Evolutionary conservation across 2,797 vertebrate genomes (phyloP).

Genomic region (Falco peregrinus): DNA sequence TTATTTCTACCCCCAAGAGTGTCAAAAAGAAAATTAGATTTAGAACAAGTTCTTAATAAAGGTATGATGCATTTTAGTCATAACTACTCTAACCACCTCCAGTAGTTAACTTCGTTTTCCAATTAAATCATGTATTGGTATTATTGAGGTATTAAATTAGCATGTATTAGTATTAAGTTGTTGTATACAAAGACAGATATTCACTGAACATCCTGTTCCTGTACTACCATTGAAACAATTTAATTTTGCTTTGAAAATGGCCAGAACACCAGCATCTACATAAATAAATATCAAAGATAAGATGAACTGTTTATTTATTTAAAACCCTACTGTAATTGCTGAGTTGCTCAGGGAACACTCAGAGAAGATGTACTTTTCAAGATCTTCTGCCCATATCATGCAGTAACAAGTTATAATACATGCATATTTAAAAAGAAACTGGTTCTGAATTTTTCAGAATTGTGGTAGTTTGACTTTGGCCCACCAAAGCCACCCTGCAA

Average conservation of each 20-base stretch:
- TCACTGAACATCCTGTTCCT: not conserved
- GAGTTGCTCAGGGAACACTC: not conserved
- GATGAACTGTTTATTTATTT: not conserved
- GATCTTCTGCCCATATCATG: not conserved
- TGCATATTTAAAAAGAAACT: not conserved
- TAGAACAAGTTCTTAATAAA: not conserved
- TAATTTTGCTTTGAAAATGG: not conserved
- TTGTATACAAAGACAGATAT: not conserved
- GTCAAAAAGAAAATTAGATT: not conserved
- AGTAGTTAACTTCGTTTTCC: not conserved
- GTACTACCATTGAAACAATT: not conserved
- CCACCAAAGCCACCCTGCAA: too few relatives aligned
- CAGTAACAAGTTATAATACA: not conserved
- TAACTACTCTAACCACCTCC: not conserved
- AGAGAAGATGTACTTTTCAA: not conserved
- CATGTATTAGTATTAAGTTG: not conserved
- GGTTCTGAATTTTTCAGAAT: not conserved
- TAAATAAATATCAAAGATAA: not conserved
- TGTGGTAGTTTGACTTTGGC: too few relatives aligned
- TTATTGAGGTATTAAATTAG: not conserved
- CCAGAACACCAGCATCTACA: not conserved
- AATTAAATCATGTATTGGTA: not conserved
- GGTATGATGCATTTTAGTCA: not conserved
- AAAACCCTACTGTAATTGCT: not conserved
- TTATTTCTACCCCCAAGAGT: not conserved